phyloP scores from a whole-genome alignment of 2,888 invertebrate species.

The Congeria kusceri region DNA sequence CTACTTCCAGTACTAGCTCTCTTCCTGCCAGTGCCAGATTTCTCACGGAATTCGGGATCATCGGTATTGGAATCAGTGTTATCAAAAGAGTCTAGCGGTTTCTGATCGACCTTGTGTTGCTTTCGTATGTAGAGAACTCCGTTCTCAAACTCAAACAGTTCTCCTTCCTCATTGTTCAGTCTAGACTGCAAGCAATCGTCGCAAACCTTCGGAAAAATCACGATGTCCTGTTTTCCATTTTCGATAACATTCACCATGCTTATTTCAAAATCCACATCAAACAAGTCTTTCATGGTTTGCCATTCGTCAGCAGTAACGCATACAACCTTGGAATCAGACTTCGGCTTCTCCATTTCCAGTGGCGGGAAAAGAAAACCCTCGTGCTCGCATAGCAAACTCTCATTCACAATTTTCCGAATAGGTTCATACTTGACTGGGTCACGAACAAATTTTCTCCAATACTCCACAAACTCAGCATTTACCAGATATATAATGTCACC shows the following conservation, averaged over 20 bases:
- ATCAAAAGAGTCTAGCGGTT: constrained; percentile 36
- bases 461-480: constrained; percentile 84
- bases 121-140: constrained; percentile 80
- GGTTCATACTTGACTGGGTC: constrained; percentile 76
- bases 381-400: constrained; percentile 81
- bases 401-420: constrained; percentile 74
- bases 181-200: constrained; percentile 77
- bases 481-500: constrained; percentile 73
- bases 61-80: constrained; percentile 42
- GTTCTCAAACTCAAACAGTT: constrained; percentile 77
- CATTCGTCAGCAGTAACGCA: constrained; percentile 79
- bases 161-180: constrained; percentile 74
- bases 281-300: constrained; percentile 68
- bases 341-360: constrained; percentile 48
- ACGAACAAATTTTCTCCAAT: constrained; percentile 86
- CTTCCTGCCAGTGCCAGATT: constrained; percentile 43
- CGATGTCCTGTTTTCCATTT: constrained; percentile 57
- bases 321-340: constrained; percentile 61
- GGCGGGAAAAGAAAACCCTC: constrained; percentile 78
- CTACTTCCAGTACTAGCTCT: constrained; percentile 26
- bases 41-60: constrained; percentile 65
- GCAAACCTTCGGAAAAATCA: constrained; percentile 76
- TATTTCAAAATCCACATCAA: constrained; percentile 77
- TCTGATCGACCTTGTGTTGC: constrained; percentile 48
- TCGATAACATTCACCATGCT: constrained; percentile 53